Evolutionary conservation across 2,113 vertebrate genomes (phyloP).

Genomic region (Cinclus mexicanus): DNA sequence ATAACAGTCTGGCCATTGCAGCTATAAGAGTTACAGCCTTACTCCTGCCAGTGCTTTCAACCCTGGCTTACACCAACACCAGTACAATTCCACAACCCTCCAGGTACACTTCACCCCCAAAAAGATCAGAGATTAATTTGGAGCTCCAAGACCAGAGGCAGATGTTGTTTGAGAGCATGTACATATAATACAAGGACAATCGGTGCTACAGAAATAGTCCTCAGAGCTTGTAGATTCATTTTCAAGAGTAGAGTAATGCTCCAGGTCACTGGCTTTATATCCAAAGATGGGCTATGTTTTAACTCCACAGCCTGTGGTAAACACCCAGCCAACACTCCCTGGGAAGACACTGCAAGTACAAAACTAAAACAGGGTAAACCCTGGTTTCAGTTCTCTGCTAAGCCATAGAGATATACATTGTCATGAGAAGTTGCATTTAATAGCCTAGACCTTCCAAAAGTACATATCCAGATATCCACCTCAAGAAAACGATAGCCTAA

Average conservation of each 20-base stretch:
- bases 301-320: not conserved
- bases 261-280: not conserved
- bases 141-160: not conserved
- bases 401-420: not conserved
- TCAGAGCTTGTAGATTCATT: not conserved
- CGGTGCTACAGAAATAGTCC: not conserved
- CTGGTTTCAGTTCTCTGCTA: not conserved
- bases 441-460: not conserved
- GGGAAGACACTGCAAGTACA: not conserved
- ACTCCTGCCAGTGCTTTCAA: not conserved
- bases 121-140: not conserved
- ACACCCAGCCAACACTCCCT: not conserved
- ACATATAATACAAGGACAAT: not conserved
- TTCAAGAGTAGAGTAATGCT: not conserved
- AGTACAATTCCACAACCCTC: not conserved
- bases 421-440: not conserved
- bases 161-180: not conserved
- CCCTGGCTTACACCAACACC: not conserved
- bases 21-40: not conserved
- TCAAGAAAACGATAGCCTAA: not conserved
- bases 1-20: not conserved
- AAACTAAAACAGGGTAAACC: not conserved
- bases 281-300: not conserved
- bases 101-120: not conserved
- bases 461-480: not conserved